Base-by-base conservation (phyloP, 2,797 vertebrate species). In the Tachyglossus aculeatus region DNA sequence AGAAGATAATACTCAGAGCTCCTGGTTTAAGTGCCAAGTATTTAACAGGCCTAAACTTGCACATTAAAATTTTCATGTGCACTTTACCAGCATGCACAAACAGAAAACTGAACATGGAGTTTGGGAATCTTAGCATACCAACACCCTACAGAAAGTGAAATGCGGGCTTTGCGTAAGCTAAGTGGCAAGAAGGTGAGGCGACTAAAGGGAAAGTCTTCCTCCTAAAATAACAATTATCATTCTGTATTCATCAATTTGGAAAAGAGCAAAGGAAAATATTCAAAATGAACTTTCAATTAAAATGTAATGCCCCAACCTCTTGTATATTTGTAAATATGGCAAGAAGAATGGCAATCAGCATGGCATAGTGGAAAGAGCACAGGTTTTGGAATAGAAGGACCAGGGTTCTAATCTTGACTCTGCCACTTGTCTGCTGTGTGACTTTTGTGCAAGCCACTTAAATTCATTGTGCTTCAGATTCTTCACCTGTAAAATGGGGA, bases 21-120 rank as follows among this genome's bases (percentile, higher is more conserved):
- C 56, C 48, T 10, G 50, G 13, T 5, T 71, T 54, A 63, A 45
- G 66, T 41, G 68, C 45, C 62, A 78, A 71, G 60, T 2, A 52
- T 68, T 71, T 15, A 77, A 79, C 71, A 78, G 45, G 80, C 52
- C 62, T 69, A 51, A 51, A 71, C 80, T 76, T 61, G 70, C 22
- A 65, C 27, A 18, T 53, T 40, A 50, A 79, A 68, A 81, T 44
- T 24, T 21, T 66, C 50, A 21, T 62, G 56, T 54, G 33, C 25
- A 18, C 22, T 66, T 32, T 12, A 56, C 40, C 62, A 66, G 22
- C 18, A 60, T 29, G 65, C 53, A 70, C 73, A 81, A 66, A 39
- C 21, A 32, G 75, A 48, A 18, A 66, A 68, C 40, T 25, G 69
- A 72, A 22, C 43, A 58, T n/a, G 52, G 37, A 41, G 31, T 54